Conservation (phyloP, 2,113 vertebrate genomes). For the Serilophus lunatus region DNA sequence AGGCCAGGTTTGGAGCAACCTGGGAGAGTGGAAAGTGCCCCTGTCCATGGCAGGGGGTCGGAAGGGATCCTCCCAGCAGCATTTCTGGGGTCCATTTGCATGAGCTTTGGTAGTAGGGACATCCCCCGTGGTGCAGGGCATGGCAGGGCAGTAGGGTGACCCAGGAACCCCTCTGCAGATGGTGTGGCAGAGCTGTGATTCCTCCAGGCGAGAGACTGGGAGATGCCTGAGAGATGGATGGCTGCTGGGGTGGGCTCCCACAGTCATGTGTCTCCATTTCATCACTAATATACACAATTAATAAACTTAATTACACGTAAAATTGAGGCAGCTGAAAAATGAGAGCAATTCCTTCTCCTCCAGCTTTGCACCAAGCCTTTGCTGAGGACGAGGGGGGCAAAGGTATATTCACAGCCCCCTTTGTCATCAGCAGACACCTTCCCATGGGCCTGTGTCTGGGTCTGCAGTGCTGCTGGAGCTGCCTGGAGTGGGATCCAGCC, state of each 20-base stretch:
- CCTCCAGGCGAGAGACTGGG: background rate
- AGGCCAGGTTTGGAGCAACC: background rate
- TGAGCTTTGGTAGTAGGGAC: background rate
- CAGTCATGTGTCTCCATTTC: slow-evolving; percentile 63
- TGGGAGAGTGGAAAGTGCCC: background rate
- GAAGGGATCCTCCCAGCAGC: background rate
- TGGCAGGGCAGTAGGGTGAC: background rate
- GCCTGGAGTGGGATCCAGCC: background rate
- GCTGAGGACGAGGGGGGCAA: fast-evolving
- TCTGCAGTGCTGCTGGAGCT: background rate
- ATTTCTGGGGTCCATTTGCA: background rate
- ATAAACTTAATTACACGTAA: slow-evolving; percentile 74
- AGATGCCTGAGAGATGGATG: background rate
- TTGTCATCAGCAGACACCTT: background rate
- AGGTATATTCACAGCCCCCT: background rate
- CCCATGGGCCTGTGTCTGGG: fast-evolving
- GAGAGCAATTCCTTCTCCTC: background rate
- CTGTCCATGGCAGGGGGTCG: background rate
- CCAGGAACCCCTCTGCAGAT: background rate
- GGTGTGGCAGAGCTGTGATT: background rate
- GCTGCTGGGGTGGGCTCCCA: background rate
- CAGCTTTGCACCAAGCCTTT: background rate
- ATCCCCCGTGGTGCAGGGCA: background rate
- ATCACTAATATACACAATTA: slow-evolving; percentile 66
- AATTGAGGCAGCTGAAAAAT: slow-evolving; percentile 63